phyloP scores from a whole-genome alignment of 2,888 invertebrate genomes.

The Pyrocoelia pectoralis region DNA sequence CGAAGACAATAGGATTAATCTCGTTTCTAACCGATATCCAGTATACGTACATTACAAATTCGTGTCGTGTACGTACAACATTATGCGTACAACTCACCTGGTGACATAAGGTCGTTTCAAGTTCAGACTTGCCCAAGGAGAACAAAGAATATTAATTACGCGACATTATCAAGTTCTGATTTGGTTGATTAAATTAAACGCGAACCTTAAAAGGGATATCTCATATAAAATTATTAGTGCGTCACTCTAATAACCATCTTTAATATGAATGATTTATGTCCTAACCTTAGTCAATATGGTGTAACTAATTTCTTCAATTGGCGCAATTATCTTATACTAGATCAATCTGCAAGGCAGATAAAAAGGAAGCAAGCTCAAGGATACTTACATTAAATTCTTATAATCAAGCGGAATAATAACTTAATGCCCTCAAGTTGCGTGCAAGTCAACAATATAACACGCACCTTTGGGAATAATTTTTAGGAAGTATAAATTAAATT shows the following conservation, averaged over 20 bases:
- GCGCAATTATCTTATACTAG: background rate
- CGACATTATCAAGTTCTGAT: background rate
- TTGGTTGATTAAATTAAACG: background rate
- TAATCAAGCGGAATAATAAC: background rate
- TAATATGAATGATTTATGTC: background rate
- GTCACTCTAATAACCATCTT: no score
- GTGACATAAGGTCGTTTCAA: background rate
- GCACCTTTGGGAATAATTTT: no score
- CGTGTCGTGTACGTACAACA: background rate
- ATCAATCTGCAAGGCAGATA: background rate
- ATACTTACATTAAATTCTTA: background rate
- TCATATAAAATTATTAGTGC: background rate
- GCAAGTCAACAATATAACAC: background rate
- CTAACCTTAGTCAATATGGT: background rate
- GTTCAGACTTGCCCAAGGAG: slow-evolving; percentile 1
- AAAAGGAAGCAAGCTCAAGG: background rate
- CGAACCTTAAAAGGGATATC: background rate
- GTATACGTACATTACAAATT: background rate
- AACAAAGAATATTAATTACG: background rate
- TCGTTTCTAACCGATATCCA: background rate
- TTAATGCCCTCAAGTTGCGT: background rate
- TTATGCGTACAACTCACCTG: background rate
- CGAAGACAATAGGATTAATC: background rate
- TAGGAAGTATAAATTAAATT: background rate
- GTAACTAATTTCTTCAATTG: background rate